Percentiles rank a stretch among this genome's conserved stretches.
These are phyloP conservation scores for Planiliza haematocheilus DNA, from an alignment of 2,113 vertebrate species.

Conservation along the genomic window DNA sequence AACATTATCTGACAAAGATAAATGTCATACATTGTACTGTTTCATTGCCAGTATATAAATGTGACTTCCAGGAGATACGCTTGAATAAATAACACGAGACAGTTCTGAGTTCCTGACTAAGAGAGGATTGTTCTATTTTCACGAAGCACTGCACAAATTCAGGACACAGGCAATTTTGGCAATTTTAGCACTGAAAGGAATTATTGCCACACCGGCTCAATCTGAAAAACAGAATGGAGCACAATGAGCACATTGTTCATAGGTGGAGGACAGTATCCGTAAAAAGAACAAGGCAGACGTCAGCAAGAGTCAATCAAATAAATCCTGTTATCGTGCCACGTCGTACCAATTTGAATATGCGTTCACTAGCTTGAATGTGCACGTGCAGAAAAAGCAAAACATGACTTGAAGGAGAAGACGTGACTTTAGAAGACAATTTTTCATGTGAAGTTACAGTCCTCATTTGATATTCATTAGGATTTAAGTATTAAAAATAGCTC, in stretches of 20 bases:
- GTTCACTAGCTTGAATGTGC: no score
- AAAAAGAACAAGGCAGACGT: not conserved
- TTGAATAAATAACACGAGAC: not conserved
- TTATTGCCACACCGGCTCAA: not conserved
- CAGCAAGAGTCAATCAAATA: not conserved
- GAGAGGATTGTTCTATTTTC: constrained; percentile 14
- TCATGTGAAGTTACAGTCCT: no score
- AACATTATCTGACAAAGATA: not conserved
- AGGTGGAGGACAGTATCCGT: not conserved
- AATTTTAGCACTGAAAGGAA: not conserved
- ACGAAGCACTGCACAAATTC: not conserved
- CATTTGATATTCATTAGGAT: no score
- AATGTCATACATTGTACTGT: no score
- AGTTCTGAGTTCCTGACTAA: not conserved
- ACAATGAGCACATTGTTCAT: constrained; percentile 6
- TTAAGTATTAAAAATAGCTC: no score
- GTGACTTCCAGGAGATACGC: not conserved
- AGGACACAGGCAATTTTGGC: not conserved
- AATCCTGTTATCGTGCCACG: not conserved
- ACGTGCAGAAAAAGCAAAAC: no score
- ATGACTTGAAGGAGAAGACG: no score
- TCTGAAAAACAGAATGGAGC: not conserved
- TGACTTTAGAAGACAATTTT: no score
- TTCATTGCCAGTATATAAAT: not conserved
- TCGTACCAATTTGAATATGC: no score